Conservation (phyloP, 1,140 invertebrate species). For the Drosophila takahashii region DNA sequence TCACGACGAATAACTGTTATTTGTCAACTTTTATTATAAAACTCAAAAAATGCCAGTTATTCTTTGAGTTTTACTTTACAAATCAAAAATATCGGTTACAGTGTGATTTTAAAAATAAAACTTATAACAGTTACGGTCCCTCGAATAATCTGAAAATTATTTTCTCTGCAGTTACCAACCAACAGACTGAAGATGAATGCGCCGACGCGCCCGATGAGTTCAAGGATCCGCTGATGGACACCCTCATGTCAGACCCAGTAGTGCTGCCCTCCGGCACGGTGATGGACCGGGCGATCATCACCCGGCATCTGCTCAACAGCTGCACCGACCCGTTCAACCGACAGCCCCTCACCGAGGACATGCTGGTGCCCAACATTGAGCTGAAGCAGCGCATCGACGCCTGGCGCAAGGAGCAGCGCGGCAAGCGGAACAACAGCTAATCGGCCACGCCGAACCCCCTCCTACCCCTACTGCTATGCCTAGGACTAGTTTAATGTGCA, state of each 20-base stretch:
- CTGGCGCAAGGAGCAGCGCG: conserved; percentile 92
- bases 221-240: conserved; percentile 98
- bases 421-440: conserved; percentile 81
- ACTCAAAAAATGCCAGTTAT: too few species aligned
- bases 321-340: conserved; percentile 98
- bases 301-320: conserved; percentile 97
- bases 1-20: too few species aligned
- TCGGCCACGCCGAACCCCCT: neutral
- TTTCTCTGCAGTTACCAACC: conserved; percentile 89
- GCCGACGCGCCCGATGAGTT: conserved; percentile 99
- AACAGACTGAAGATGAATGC: conserved; percentile 95
- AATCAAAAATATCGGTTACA: too few species aligned
- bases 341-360: conserved; percentile 95
- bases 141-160: too few species aligned
- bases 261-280: conserved; percentile 96
- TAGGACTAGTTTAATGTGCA: conserved; percentile 73
- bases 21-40: too few species aligned
- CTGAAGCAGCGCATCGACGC: conserved; percentile 91
- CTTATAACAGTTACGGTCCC: too few species aligned
- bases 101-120: too few species aligned
- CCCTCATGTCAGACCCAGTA: conserved; percentile 98
- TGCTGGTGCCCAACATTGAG: conserved; percentile 90
- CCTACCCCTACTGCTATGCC: conserved; percentile 23
- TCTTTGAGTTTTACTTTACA: too few species aligned
- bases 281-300: conserved; percentile 97